These are phyloP conservation scores for Gallinago solitaria DNA, from an alignment of 2,797 vertebrate species.

Conservation along the genomic window DNA sequence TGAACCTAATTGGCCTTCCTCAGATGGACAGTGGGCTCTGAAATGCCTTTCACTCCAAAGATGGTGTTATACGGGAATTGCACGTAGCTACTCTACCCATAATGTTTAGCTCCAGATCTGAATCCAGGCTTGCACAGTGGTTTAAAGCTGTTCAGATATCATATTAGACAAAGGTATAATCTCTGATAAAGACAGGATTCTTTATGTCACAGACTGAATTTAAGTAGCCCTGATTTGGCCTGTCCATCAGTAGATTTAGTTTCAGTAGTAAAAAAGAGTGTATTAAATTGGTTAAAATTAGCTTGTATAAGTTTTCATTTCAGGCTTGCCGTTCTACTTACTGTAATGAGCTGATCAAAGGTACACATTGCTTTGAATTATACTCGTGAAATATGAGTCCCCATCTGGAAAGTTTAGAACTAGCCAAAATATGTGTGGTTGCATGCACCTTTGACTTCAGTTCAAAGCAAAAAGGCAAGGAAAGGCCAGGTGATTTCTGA, in stretches of 20 bases:
- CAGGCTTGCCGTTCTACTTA: not conserved
- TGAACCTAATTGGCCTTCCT: not conserved
- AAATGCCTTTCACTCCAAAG: not conserved
- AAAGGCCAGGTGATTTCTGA: not conserved
- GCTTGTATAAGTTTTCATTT: conserved; percentile 5
- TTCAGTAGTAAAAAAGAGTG: not conserved
- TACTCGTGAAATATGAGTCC: conserved; percentile 11
- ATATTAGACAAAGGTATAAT: not conserved
- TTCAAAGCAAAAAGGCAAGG: conserved; percentile 18
- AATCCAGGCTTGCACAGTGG: not conserved
- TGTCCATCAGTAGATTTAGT: not conserved
- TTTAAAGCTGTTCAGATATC: not conserved
- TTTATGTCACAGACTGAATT: not conserved
- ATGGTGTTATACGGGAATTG: not conserved
- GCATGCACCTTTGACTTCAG: not conserved
- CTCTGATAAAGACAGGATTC: not conserved
- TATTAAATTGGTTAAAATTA: not conserved
- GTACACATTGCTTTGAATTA: conserved; percentile 27
- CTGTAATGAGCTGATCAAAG: conserved; percentile 25
- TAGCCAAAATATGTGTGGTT: conserved; percentile 23
- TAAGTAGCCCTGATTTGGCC: not conserved
- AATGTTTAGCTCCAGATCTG: not conserved
- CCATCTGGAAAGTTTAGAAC: conserved; percentile 29
- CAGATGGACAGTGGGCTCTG: not conserved
- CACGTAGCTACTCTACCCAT: not conserved